A percentile compares a stretch with the other conserved stretches of the same genome.
phyloP scores from a whole-genome alignment of 2,888 invertebrate genomes.

The Melangyna quadrimaculata region DNA sequence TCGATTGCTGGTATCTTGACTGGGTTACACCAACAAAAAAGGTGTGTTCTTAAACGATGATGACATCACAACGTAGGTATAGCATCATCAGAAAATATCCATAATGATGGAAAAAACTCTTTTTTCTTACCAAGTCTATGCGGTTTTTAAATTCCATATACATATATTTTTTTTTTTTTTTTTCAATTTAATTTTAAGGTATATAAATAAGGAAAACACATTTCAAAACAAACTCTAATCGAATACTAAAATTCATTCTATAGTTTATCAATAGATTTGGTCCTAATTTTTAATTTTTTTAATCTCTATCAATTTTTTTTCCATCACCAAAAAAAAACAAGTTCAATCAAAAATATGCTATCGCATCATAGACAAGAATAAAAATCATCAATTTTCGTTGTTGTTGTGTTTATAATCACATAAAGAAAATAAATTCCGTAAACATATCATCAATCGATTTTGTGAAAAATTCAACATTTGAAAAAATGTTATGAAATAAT shows the following conservation, averaged over 20 bases:
- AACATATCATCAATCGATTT: constrained; percentile 68
- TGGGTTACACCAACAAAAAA: background rate
- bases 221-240: constrained; percentile 58
- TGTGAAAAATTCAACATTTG: constrained; percentile 18
- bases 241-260: constrained; percentile 57
- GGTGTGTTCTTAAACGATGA: background rate
- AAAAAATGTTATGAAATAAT: constrained; percentile 10
- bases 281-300: constrained; percentile 28
- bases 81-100: background rate
- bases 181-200: no score
- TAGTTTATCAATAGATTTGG: constrained; percentile 65
- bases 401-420: constrained; percentile 19
- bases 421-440: constrained; percentile 44
- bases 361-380: constrained; percentile 52
- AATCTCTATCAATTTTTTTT: constrained; percentile 22
- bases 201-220: background rate
- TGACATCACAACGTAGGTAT: background rate
- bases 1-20: constrained; percentile 38
- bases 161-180: background rate
- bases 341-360: constrained; percentile 32
- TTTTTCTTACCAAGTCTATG: constrained; percentile 46
- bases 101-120: background rate
- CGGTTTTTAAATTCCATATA: constrained; percentile 53
- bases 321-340: background rate
- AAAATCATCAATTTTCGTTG: constrained; percentile 1